phyloP scores from a whole-genome alignment of 2,888 invertebrate genomes.

The Eudemis profundana region DNA sequence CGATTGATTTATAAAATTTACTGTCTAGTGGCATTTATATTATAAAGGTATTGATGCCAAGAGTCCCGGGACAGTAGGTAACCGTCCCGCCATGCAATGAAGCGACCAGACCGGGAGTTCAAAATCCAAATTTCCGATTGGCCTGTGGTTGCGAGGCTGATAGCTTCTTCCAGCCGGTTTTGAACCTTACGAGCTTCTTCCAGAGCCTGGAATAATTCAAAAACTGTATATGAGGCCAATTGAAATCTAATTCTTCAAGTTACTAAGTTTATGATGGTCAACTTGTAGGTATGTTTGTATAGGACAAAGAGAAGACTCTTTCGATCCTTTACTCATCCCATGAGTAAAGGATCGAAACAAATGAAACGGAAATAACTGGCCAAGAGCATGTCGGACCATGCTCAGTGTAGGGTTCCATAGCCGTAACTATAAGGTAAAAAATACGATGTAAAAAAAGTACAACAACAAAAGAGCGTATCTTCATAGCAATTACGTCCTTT shows the following conservation, averaged over 20 bases:
- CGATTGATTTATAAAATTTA: slow-evolving; percentile 35
- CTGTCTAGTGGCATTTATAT: slow-evolving; percentile 59
- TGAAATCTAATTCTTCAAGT: neutral
- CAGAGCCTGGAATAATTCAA: slow-evolving; percentile 49
- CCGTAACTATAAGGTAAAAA: too few species aligned
- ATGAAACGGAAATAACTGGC: too few species aligned
- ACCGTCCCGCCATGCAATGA: slow-evolving; percentile 64
- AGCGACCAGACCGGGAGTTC: slow-evolving; percentile 60
- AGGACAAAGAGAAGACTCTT: too few species aligned
- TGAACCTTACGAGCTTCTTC: slow-evolving; percentile 66
- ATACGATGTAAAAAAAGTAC: too few species aligned
- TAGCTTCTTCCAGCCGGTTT: slow-evolving; percentile 67
- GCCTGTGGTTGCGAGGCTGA: slow-evolving; percentile 59
- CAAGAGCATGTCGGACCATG: too few species aligned
- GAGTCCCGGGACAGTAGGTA: slow-evolving; percentile 56
- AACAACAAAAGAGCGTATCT: too few species aligned
- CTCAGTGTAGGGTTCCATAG: too few species aligned
- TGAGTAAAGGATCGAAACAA: too few species aligned
- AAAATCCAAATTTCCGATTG: slow-evolving; percentile 66
- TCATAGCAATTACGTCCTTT: too few species aligned
- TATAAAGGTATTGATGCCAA: slow-evolving; percentile 73
- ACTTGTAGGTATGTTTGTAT: too few species aligned
- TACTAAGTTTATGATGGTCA: too few species aligned
- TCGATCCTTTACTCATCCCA: too few species aligned
- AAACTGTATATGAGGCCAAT: neutral